Conservation (phyloP, 2,113 vertebrate genomes). For the Hiodon tergisus region DNA sequence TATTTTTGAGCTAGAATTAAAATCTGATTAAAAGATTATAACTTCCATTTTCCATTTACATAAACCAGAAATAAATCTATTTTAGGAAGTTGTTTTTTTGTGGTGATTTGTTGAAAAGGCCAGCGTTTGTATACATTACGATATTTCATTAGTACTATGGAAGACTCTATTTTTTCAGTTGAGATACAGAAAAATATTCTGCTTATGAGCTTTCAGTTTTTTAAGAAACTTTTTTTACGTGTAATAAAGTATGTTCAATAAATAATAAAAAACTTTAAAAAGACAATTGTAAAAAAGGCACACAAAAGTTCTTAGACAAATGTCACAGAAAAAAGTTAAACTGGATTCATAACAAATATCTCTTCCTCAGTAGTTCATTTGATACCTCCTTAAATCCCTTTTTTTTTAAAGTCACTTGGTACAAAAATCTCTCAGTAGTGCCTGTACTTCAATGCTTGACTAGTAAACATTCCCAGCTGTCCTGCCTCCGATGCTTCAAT, state of each 20-base stretch:
- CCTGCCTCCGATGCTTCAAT: conserved; percentile 63
- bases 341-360: conserved; percentile 75
- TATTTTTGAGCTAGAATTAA: background rate
- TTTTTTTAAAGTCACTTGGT: conserved; percentile 64
- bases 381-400: conserved; percentile 62
- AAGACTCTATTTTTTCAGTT: conserved; percentile 74
- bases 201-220: conserved; percentile 48
- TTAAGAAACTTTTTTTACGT: conserved; percentile 57
- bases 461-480: conserved; percentile 55
- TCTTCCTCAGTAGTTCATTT: conserved; percentile 78
- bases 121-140: conserved; percentile 62
- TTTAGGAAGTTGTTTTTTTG: conserved; percentile 34
- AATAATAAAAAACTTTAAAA: conserved; percentile 82
- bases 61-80: conserved; percentile 39
- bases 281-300: conserved; percentile 99
- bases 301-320: conserved; percentile 93
- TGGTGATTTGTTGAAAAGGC: conserved; percentile 51
- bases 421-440: conserved; percentile 84
- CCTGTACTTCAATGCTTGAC: conserved; percentile 61
- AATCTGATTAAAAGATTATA: conserved; percentile 28
- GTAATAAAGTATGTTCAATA: conserved; percentile 73
- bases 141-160: conserved; percentile 81
- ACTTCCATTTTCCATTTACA: conserved; percentile 7
- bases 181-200: conserved; percentile 71
- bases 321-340: conserved; percentile 80